Base-by-base conservation (phyloP, 2,888 invertebrate species). In the Oscheius onirici region DNA sequence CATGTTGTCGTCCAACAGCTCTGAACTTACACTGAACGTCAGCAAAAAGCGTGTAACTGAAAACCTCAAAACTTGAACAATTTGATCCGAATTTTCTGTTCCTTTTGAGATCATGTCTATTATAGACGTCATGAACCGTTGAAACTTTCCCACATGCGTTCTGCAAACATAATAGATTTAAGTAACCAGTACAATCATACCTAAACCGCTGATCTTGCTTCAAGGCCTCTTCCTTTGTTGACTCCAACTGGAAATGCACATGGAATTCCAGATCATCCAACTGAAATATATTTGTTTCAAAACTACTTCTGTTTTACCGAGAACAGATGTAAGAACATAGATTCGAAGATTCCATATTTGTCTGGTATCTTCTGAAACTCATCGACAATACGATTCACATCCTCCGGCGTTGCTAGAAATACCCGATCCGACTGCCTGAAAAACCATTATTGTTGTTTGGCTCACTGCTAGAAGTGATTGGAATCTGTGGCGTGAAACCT, bases 1-100 rank as follows among this genome's bases (percentile, higher is more conserved):
- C 82, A 52, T 86, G 86, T 69, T 83, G 82, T 5, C 85, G 74
- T 26, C 85, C 85, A 49, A 85, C 83, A 69, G 86, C 84, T 73
- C 85, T 83, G 55, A 28, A 80, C 54, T 24, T 10, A n/a, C 17
- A 15, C 24, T 26, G n/a, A 20, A 60, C 28, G 11, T 34, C 34
- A 10, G 15, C 41, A 43, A 41, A 15, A 43, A n/a, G n/a, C n/a
- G n/a, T n/a, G n/a, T 28, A 54, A 58, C 34, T n/a, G 8, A 22
- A 52, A 8, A 78, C 78, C 78, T 76, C 55, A 78, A 63, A 60
- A 79, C 74, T 28, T 79, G 75, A 0, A 79, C 76, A 57, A 79
- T 74, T 54, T 79, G 76, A 46, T 78, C 77, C 11, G 72, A 72
- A 55, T 75, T 75, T 44, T 79, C 73, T 51, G 51, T 46, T 40